phyloP scores from a whole-genome alignment of 2,113 vertebrate species.

The Emydura subglobosa region DNA sequence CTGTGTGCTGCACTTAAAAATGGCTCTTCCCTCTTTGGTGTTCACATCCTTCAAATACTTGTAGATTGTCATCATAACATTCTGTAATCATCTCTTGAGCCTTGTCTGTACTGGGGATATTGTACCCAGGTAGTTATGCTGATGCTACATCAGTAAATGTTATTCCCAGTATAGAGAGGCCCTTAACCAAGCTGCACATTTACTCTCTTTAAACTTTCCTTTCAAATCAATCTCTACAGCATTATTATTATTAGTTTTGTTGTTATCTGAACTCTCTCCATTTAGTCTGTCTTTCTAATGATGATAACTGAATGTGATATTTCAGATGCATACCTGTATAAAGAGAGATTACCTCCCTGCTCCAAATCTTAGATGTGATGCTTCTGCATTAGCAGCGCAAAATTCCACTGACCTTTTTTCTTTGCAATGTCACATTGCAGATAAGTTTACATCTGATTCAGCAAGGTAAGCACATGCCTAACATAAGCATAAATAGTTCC shows the following conservation, averaged over 20 bases:
- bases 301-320: not conserved
- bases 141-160: not conserved
- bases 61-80: not conserved
- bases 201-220: not conserved
- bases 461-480: not conserved
- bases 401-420: not conserved
- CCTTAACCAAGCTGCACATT: not conserved
- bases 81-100: not conserved
- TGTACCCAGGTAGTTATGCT: not conserved
- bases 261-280: not conserved
- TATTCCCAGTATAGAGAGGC: not conserved
- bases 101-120: not conserved
- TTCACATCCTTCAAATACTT: not conserved
- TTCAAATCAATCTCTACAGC: not conserved
- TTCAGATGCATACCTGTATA: not conserved
- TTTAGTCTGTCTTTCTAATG: not conserved
- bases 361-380: not conserved
- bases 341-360: not conserved
- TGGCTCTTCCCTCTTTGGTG: not conserved
- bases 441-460: not conserved
- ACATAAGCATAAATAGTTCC: not conserved
- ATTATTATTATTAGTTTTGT: not conserved
- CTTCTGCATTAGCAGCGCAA: not conserved
- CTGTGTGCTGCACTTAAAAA: not conserved
- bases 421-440: not conserved